phyloP scores from a whole-genome alignment of 2,888 invertebrate species.

The Campoplex capitator region DNA sequence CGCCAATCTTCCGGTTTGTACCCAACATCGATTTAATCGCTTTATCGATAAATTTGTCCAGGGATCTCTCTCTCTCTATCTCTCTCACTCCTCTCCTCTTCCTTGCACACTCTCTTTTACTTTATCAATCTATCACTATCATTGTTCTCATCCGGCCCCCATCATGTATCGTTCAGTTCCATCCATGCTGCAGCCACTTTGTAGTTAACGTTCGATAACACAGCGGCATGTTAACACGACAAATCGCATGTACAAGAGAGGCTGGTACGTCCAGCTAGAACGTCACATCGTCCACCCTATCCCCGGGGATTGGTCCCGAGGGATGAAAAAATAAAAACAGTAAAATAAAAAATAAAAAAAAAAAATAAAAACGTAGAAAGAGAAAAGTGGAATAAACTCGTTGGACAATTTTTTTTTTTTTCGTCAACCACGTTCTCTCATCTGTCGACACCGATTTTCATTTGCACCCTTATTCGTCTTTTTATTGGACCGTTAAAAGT shows the following conservation, averaged over 20 bases:
- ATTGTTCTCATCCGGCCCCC: neutral
- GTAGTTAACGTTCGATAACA: conserved; percentile 63
- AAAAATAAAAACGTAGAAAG: conserved; percentile 28
- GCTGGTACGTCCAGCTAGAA: conserved; percentile 27
- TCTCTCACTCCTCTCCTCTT: neutral
- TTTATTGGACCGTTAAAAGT: conserved; percentile 81
- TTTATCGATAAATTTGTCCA: conserved; percentile 70
- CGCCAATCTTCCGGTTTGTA: conserved; percentile 52
- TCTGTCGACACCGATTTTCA: conserved; percentile 76
- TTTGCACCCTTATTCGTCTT: conserved; percentile 75
- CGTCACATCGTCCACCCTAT: conserved; percentile 7
- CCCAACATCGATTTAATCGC: conserved; percentile 66
- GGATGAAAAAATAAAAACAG: neutral
- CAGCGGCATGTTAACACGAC: conserved; percentile 56
- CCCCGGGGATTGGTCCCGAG: neutral
- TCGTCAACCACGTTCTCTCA: conserved; percentile 45
- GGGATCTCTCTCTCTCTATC: conserved; percentile 22
- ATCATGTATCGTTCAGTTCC: conserved; percentile 28
- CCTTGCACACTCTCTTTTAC: conserved; percentile 6
- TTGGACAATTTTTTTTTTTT: conserved; percentile 4
- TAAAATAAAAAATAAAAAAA: neutral
- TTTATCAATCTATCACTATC: neutral
- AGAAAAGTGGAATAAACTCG: conserved; percentile 46
- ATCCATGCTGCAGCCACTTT: conserved; percentile 49
- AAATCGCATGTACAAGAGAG: conserved; percentile 54